Evolutionary conservation across 2,888 invertebrate species (phyloP), one percentile per base, ranked within the genome.

Genomic region (Liodrosophila aerea): DNA sequence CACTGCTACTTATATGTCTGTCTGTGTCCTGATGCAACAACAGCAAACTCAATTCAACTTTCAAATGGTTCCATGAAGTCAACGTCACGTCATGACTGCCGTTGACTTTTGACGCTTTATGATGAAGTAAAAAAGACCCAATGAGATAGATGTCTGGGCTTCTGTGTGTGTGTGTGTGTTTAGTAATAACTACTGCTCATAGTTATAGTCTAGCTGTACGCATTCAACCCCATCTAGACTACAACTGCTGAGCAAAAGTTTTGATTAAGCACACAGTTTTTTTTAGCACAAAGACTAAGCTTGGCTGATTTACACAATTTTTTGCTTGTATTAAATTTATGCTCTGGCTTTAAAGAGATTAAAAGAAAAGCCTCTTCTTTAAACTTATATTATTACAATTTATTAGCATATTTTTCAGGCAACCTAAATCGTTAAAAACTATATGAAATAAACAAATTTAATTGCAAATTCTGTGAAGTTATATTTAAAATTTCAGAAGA

Each of bases 21-120:
- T n/a, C n/a, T n/a, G 53, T 34, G 36, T 37, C 64, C n/a, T n/a
- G n/a, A n/a, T 44, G 43, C 37, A 44, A 29, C 22, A 4, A 22
- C 22, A 36, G 16, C 49, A 76, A 81, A 78, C 73, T 85, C 85
- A 81, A 85, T 81, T 85, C 85, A 82, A 81, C 83, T 81, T 82
- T 82, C 64, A 73, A 75, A 85, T 82, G 78, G 76, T 77, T 72
- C 58, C 58, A 62, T 16, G 16, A 36, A 33, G 57, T 34, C 39
- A 27, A 33, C 40, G 15, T 34, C 40, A 8, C 54, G 33, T 2
- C 64, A n/a, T n/a, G n/a, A n/a, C n/a, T n/a, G n/a, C n/a, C n/a
- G 51, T 51, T 84, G 84, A 70, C 81, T 76, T 60, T 56, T 69
- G 69, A 72, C 61, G 83, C 61, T 64, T 69, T 78, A 66, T 75